phyloP scores from a whole-genome alignment of 2,888 invertebrate species.

The Drosophila borborema region DNA sequence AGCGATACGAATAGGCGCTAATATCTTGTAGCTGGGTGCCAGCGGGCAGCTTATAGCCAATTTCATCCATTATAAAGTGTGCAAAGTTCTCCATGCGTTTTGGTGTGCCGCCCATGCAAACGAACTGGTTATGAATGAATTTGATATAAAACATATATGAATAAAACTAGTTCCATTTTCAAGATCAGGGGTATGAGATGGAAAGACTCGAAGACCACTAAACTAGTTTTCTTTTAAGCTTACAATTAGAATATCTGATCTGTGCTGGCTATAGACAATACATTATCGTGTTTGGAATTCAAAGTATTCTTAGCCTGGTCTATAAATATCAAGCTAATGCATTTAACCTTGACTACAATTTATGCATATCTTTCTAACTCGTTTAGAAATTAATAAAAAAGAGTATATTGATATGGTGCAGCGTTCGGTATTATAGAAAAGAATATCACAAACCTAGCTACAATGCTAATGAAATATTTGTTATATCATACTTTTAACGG shows the following conservation, averaged over 20 bases:
- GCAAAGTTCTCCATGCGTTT: constrained; percentile 97
- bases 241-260: constrained; percentile 1
- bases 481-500: background rate
- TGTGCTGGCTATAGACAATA: background rate
- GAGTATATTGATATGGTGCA: background rate
- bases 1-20: constrained; percentile 95
- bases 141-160: background rate
- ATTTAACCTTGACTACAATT: background rate
- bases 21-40: constrained; percentile 95
- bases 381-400: background rate
- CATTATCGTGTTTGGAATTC: constrained; percentile 14
- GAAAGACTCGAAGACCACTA: background rate
- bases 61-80: constrained; percentile 94
- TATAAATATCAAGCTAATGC: background rate
- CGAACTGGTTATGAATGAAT: constrained; percentile 88
- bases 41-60: constrained; percentile 94
- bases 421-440: background rate
- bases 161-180: constrained; percentile 19
- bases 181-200: constrained; percentile 25
- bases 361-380: background rate
- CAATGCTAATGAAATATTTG: background rate
- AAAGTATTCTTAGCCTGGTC: background rate
- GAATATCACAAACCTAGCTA: too few relatives aligned
- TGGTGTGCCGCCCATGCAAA: constrained; percentile 98
- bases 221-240: constrained; percentile 28